Evolutionary conservation across 2,888 invertebrate genomes (phyloP).

Genomic region (Agonum fuliginosum): DNA sequence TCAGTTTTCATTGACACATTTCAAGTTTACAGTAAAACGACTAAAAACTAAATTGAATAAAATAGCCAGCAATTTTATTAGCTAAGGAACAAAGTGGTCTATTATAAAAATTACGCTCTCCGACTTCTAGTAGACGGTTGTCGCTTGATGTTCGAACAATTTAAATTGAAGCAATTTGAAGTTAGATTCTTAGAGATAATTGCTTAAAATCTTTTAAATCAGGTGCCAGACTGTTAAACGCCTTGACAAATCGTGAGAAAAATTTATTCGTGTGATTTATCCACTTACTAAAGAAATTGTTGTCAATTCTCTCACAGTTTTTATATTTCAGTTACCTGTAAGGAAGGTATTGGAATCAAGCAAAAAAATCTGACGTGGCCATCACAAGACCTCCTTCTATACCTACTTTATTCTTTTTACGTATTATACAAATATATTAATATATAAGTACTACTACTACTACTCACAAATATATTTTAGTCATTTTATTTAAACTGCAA

Average conservation of each 20-base stretch:
- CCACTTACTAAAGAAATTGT: neutral
- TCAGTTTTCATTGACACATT: too few relatives aligned
- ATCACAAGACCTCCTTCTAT: too few relatives aligned
- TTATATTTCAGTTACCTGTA: neutral
- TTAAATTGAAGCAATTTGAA: conserved; percentile 25
- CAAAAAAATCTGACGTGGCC: too few relatives aligned
- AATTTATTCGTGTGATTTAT: conserved; percentile 24
- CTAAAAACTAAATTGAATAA: neutral
- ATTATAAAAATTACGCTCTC: conserved; percentile 2
- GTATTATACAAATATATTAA: too few relatives aligned
- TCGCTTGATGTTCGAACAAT: neutral
- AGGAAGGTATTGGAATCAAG: too few relatives aligned
- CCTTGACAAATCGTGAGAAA: conserved; percentile 27
- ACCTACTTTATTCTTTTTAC: too few relatives aligned
- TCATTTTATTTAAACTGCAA: too few relatives aligned
- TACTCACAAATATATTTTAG: too few relatives aligned
- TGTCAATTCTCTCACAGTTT: too few relatives aligned
- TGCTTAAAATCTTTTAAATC: conserved; percentile 1
- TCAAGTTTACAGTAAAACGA: neutral
- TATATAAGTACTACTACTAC: too few relatives aligned
- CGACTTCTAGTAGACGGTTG: neutral
- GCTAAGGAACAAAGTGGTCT: neutral
- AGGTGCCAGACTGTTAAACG: neutral
- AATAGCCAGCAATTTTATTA: neutral
- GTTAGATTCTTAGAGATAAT: conserved; percentile 10